A percentile compares a stretch with the other conserved stretches of the same genome.
phyloP scores from a whole-genome alignment of 2,113 vertebrate genomes.

The Pica pica region DNA sequence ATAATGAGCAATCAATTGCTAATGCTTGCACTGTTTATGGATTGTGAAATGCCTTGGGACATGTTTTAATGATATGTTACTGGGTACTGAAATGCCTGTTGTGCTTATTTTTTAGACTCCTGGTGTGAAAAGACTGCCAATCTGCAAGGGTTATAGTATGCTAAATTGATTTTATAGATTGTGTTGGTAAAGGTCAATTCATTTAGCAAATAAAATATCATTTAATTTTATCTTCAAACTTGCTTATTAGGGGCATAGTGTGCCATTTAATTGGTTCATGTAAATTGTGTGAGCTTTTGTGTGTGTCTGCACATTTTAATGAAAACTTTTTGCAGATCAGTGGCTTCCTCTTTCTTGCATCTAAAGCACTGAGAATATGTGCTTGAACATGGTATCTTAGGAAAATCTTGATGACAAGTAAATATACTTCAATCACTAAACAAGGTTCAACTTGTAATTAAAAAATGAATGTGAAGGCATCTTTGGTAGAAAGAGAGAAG shows the following conservation, averaged over 20 bases:
- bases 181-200: conserved; percentile 12
- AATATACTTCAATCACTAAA: not conserved
- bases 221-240: conserved; percentile 6
- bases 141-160: not conserved
- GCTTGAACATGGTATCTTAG: not conserved
- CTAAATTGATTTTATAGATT: conserved; percentile 28
- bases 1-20: not conserved
- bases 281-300: not conserved
- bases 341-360: not conserved
- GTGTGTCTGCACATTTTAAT: not conserved
- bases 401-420: not conserved
- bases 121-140: not conserved
- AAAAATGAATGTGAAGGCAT: not conserved
- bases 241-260: not conserved
- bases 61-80: not conserved
- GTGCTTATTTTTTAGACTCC: not conserved
- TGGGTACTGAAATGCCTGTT: not conserved
- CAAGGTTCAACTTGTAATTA: not conserved
- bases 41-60: conserved; percentile 8
- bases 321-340: not conserved
- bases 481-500: not conserved
- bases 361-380: not conserved
- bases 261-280: conserved; percentile 18
- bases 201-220: conserved; percentile 30
- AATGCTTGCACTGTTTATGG: not conserved